Evolutionary conservation across 2,113 vertebrate genomes (phyloP).

Genomic region (Labeo catla): DNA sequence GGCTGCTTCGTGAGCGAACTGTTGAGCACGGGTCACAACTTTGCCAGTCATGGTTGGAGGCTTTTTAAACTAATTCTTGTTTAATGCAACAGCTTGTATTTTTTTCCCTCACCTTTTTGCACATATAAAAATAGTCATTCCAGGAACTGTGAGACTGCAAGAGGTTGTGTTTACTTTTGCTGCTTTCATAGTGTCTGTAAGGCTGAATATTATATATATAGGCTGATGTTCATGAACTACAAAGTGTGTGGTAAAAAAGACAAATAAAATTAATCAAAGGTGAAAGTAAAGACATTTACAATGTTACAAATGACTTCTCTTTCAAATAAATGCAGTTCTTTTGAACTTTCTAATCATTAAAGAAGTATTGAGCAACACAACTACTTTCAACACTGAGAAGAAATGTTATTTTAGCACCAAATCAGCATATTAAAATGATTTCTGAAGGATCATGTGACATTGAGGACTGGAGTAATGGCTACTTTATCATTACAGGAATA

Average conservation of each 20-base stretch:
- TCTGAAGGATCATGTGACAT: not conserved
- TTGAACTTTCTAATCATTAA: no score
- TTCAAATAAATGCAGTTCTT: no score
- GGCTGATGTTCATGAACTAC: no score
- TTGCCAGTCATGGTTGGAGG: conserved; percentile 29
- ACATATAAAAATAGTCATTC: not conserved
- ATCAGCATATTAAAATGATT: not conserved
- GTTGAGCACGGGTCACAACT: not conserved
- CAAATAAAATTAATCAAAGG: no score
- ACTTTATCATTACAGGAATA: not conserved
- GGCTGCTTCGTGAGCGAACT: conserved; percentile 5
- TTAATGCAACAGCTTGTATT: not conserved
- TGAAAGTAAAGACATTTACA: no score
- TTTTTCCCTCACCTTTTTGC: not conserved
- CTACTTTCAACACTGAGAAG: not conserved
- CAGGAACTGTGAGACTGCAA: not conserved
- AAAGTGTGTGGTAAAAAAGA: no score
- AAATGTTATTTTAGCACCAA: not conserved
- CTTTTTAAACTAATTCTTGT: not conserved
- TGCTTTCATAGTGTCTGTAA: not conserved
- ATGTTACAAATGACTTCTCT: no score
- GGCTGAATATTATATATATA: not conserved
- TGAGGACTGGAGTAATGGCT: not conserved
- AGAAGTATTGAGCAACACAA: not conserved
- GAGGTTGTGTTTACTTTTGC: not conserved